Evolutionary conservation across 2,113 vertebrate genomes (phyloP), one percentile per base, ranked within the genome.

Genomic region (Polypterus bichir): DNA sequence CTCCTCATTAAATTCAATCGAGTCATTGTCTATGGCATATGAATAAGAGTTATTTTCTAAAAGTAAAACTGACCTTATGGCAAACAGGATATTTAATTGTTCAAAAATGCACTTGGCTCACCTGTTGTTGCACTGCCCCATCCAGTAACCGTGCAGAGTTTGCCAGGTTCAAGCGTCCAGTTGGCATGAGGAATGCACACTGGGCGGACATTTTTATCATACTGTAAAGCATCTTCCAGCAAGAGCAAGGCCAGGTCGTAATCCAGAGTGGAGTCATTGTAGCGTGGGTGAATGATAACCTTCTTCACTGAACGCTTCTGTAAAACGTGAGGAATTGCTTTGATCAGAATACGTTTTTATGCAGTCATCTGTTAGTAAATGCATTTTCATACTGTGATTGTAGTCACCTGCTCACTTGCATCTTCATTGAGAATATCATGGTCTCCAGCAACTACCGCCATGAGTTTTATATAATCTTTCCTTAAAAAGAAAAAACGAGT

Each of bases 251-350:
- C 75, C 3, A 74, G 66, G 11, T 78, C 71, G 3, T 60, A 68
- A 53, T 76, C 71, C 65, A 62, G 51, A 2, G 75, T 65, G 4
- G 48, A 67, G 52, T 63, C 51, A 4, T 73, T 69, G 56, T 75
- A 81, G 51, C 66, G 44, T 5, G 78, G 66, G 64, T 81, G 74
- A 4, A 54, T 48, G 5, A 78, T 8, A 2, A 65, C 61, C 44
- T 62, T 57, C 45, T 71, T 73, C 48, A 82, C 58, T 9, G 48
- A 48, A 9, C 68, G 77, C 69, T 69, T 71, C 78, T 84, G 59
- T 7, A 64, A 71, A 72, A 7, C 69, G 8, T 5, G 67, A 66
- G 66, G 47, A 49, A 65, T 47, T 6, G 59, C 48, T 11, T 1
- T 27, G 7, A 8, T 53, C 52, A 53, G 52, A 27, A 27, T 27